Evolutionary conservation across 2,113 vertebrate genomes (phyloP).

Genomic region (Mustela lutreola): DNA sequence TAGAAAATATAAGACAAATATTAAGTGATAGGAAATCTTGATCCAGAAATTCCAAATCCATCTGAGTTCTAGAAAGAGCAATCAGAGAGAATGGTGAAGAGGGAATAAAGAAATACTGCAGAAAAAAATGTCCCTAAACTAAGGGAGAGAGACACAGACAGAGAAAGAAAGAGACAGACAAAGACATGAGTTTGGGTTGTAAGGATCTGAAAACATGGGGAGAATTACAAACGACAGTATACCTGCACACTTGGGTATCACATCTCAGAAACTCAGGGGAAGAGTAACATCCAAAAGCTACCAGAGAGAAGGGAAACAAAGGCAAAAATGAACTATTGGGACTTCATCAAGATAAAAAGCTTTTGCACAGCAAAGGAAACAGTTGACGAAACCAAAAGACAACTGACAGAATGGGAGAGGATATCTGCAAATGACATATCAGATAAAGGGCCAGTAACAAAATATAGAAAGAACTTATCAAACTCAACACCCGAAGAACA

Average conservation of each 20-base stretch:
- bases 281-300: background rate
- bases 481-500: too few relatives aligned
- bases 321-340: background rate
- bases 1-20: background rate
- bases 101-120: background rate
- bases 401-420: too few relatives aligned
- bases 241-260: background rate
- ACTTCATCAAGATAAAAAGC: background rate
- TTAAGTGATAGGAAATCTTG: background rate
- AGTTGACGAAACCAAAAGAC: too few relatives aligned
- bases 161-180: background rate
- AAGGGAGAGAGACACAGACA: background rate
- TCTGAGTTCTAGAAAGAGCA: background rate
- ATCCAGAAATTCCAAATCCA: slow-evolving; percentile 33
- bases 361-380: too few relatives aligned
- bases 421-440: too few relatives aligned
- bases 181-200: background rate
- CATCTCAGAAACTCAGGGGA: background rate
- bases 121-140: background rate
- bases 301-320: background rate
- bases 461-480: too few relatives aligned
- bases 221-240: background rate
- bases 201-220: background rate
- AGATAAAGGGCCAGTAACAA: too few relatives aligned
- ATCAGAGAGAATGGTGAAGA: background rate